These are phyloP conservation scores for Trichonephila clavata DNA, from an alignment of 1,140 invertebrate species.

Conservation along the genomic window DNA sequence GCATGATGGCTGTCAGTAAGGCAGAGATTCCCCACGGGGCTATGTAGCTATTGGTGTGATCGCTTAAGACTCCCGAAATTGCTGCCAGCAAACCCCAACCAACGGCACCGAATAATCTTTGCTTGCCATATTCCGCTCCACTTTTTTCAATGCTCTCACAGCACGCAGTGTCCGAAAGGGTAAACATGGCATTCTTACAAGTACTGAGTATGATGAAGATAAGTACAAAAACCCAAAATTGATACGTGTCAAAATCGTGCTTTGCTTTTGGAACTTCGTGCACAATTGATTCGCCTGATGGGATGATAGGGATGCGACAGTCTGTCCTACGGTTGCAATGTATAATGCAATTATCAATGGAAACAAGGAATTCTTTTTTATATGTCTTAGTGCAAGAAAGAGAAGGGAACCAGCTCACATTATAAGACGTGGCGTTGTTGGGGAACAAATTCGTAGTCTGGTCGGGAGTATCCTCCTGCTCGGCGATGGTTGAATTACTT, in stretches of 20 bases:
- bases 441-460: background rate
- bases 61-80: conserved; percentile 41
- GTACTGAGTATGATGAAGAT: conserved; percentile 69
- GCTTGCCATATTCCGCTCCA: conserved; percentile 86
- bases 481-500: no score
- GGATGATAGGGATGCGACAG: background rate
- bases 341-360: background rate
- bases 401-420: no score
- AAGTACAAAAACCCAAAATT: conserved; percentile 77
- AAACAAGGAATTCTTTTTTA: background rate
- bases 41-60: conserved; percentile 12
- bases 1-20: background rate
- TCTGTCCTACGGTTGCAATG: background rate
- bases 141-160: conserved; percentile 46
- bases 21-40: background rate
- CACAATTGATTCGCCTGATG: background rate
- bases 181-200: conserved; percentile 72
- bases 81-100: conserved; percentile 74
- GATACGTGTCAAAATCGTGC: conserved; percentile 14
- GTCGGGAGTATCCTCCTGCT: no score
- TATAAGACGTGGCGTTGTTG: no score
- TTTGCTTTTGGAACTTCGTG: background rate
- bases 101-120: conserved; percentile 86
- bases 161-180: conserved; percentile 77
- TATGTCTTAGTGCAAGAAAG: background rate